These are phyloP conservation scores for Syngnathus typhle DNA, from an alignment of 2,113 vertebrate genomes.

Conservation along the genomic window DNA sequence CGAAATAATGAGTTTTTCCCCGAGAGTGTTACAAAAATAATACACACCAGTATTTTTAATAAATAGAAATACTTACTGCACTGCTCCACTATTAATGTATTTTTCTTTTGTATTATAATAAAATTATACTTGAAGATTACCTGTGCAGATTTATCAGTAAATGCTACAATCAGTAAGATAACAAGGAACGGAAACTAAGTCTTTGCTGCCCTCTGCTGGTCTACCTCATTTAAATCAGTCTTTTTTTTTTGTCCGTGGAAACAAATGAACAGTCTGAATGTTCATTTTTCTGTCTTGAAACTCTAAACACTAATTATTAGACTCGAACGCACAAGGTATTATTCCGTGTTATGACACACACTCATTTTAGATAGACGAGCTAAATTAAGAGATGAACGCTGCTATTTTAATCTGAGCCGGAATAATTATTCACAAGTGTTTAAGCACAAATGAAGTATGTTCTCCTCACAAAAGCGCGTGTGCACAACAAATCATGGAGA, in stretches of 20 bases:
- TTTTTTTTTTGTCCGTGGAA: not conserved
- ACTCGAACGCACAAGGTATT: not conserved
- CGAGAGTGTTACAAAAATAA: not conserved
- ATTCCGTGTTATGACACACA: not conserved
- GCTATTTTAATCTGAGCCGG: slow-evolving; percentile 30
- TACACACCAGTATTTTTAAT: too few species aligned
- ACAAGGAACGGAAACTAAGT: slow-evolving; percentile 9
- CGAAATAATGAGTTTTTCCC: not conserved
- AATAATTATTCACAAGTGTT: slow-evolving; percentile 34
- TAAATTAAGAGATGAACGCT: slow-evolving; percentile 17
- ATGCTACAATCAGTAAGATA: not conserved
- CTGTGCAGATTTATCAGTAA: too few species aligned
- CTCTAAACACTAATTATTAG: not conserved
- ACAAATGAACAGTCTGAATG: not conserved
- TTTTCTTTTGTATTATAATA: too few species aligned
- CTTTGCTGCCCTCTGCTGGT: slow-evolving; percentile 63
- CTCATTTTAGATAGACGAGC: slow-evolving; percentile 1
- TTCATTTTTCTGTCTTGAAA: not conserved
- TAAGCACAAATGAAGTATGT: slow-evolving; percentile 29
- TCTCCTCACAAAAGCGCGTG: slow-evolving; percentile 50
- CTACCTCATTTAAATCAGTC: not conserved
- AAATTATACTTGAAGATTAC: too few species aligned
- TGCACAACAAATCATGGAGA: slow-evolving; percentile 59
- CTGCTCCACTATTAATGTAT: too few species aligned
- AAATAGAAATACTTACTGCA: too few species aligned